Conservation (phyloP, 2,888 invertebrate species). For the Dryobotodes eremita region DNA sequence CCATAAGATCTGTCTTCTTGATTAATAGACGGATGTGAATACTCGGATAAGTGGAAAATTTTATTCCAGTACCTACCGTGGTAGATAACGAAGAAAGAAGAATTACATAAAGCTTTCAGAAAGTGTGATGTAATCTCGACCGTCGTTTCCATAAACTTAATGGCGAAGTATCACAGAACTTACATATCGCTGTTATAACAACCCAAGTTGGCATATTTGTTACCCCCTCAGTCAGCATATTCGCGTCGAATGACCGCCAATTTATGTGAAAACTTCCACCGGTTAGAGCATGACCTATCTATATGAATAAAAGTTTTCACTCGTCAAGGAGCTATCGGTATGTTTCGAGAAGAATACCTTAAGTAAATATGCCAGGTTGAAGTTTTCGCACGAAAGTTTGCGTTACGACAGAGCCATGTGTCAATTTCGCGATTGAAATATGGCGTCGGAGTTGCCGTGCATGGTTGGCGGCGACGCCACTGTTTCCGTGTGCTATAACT, state of each 20-base stretch:
- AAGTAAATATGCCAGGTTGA: slow-evolving; percentile 89
- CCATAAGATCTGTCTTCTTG: slow-evolving; percentile 81
- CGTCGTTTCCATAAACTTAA: slow-evolving; percentile 90
- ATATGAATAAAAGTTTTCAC: slow-evolving; percentile 88
- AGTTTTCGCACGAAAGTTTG: slow-evolving; percentile 88
- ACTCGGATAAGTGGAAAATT: slow-evolving; percentile 73
- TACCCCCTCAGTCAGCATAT: slow-evolving; percentile 91
- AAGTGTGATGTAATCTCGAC: slow-evolving; percentile 90
- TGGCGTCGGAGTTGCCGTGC: slow-evolving; percentile 79
- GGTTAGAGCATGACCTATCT: slow-evolving; percentile 89
- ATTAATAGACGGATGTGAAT: slow-evolving; percentile 81
- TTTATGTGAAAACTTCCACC: slow-evolving; percentile 90
- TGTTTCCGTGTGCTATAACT: slow-evolving; percentile 89
- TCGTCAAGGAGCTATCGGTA: slow-evolving; percentile 87
- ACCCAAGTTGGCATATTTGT: slow-evolving; percentile 91
- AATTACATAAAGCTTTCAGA: slow-evolving; percentile 89
- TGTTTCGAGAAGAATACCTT: slow-evolving; percentile 86
- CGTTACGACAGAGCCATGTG: slow-evolving; percentile 85
- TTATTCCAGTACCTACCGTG: slow-evolving; percentile 74
- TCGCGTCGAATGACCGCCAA: slow-evolving; percentile 91
- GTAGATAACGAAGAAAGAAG: slow-evolving; percentile 82
- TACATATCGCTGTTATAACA: slow-evolving; percentile 91
- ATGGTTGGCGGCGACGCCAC: slow-evolving; percentile 91
- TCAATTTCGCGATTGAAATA: slow-evolving; percentile 90
- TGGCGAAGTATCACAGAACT: slow-evolving; percentile 90